Conservation (phyloP, 2,888 invertebrate species). For the Netelia fuscicornis region DNA sequence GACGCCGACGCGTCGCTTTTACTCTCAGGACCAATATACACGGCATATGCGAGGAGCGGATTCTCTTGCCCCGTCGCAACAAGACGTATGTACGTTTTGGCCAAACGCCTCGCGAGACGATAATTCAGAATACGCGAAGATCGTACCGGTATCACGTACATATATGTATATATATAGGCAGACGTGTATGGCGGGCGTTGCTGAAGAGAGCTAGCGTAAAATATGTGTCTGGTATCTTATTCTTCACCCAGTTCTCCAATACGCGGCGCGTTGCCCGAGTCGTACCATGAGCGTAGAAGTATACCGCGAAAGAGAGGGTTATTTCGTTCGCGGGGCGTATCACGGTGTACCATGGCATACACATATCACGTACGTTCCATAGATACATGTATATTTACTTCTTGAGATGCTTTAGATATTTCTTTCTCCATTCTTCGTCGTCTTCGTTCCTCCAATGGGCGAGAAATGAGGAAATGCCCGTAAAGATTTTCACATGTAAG, state of each 20-base stretch:
- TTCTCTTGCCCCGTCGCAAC: slow-evolving; percentile 70
- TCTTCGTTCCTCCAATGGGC: slow-evolving; percentile 27
- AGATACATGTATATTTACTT: slow-evolving; percentile 1
- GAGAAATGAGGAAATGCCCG: slow-evolving; percentile 43
- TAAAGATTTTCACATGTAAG: slow-evolving; percentile 44
- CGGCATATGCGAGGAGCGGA: slow-evolving; percentile 58
- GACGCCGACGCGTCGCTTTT: slow-evolving; percentile 62
- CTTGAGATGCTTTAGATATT: slow-evolving; percentile 34
- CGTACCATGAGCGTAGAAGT: slow-evolving; percentile 39
- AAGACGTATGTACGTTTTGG: slow-evolving; percentile 82
- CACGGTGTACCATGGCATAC: slow-evolving; percentile 8
- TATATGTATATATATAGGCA: slow-evolving; percentile 1
- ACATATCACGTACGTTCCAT: slow-evolving; percentile 36
- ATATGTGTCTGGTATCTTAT: slow-evolving; percentile 84
- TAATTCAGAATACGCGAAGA: slow-evolving; percentile 80
- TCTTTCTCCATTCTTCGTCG: slow-evolving; percentile 43
- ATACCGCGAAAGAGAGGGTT: slow-evolving; percentile 49
- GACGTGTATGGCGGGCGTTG: slow-evolving; percentile 66
- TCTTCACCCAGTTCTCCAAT: slow-evolving; percentile 82
- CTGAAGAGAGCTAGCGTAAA: slow-evolving; percentile 76
- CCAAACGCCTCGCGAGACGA: slow-evolving; percentile 81
- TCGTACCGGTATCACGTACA: slow-evolving; percentile 61
- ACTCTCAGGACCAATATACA: slow-evolving; percentile 38
- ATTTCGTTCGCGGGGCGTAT: slow-evolving; percentile 58
- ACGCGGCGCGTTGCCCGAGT: slow-evolving; percentile 23